Evolutionary conservation across 2,113 vertebrate species (phyloP).

Genomic region (Pelmatolapia mariae): DNA sequence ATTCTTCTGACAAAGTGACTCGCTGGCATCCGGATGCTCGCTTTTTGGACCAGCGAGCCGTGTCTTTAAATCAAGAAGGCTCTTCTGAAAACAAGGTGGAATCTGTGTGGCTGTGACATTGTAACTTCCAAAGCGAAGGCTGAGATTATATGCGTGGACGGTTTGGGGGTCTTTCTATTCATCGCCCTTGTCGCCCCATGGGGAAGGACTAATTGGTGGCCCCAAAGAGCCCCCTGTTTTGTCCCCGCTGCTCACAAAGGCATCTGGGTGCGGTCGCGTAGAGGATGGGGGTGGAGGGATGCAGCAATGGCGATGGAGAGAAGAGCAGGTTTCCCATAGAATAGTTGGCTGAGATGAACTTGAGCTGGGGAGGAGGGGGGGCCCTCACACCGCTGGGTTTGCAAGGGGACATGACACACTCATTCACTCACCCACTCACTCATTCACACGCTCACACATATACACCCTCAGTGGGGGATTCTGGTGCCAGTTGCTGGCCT

Average conservation of each 20-base stretch:
- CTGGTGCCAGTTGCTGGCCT: slow-evolving; percentile 71
- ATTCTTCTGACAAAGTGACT: slow-evolving; percentile 54
- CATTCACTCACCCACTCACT: slow-evolving; percentile 32
- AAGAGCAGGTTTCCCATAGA: slow-evolving; percentile 68
- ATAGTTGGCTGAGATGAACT: slow-evolving; percentile 61
- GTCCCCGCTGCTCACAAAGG: slow-evolving; percentile 65
- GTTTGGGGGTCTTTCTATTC: slow-evolving; percentile 69
- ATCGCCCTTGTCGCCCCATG: slow-evolving; percentile 70
- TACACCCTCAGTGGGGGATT: slow-evolving; percentile 49
- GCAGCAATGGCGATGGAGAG: neutral
- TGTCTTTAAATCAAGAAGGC: slow-evolving; percentile 55
- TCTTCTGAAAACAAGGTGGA: slow-evolving; percentile 48
- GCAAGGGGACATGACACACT: slow-evolving; percentile 47
- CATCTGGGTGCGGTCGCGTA: slow-evolving; percentile 42
- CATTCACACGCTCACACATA: slow-evolving; percentile 2
- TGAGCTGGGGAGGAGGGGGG: neutral
- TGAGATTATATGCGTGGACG: slow-evolving; percentile 66
- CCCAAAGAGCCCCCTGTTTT: slow-evolving; percentile 67
- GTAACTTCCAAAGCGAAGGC: slow-evolving; percentile 27
- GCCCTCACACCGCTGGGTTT: slow-evolving; percentile 1
- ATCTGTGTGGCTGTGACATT: slow-evolving; percentile 58
- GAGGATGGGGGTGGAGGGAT: slow-evolving; percentile 29
- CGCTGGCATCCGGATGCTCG: slow-evolving; percentile 50
- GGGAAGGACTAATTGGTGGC: slow-evolving; percentile 79
- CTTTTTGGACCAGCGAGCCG: slow-evolving; percentile 34